Evolutionary conservation across 2,888 invertebrate genomes (phyloP).

Genomic region (Tholera decimalis): DNA sequence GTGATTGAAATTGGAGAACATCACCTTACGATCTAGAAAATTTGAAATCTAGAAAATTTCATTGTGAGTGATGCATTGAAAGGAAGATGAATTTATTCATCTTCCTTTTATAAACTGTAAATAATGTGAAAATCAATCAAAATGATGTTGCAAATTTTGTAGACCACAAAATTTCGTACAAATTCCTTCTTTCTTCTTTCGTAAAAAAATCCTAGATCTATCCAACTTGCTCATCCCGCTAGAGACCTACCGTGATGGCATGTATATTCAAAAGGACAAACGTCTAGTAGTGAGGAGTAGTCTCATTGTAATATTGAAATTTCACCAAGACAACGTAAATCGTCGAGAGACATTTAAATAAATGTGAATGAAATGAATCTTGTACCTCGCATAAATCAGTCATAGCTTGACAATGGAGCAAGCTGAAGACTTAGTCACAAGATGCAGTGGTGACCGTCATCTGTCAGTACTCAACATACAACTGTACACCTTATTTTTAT

Average conservation of each 20-base stretch:
- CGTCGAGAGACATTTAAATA: conserved; percentile 64
- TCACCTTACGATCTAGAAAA: background rate
- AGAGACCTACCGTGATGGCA: conserved; percentile 50
- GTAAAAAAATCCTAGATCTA: background rate
- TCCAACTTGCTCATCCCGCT: conserved; percentile 9
- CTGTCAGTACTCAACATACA: conserved; percentile 37
- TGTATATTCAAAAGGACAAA: conserved; percentile 55
- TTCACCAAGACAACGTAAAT: conserved; percentile 61
- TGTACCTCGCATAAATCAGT: conserved; percentile 65
- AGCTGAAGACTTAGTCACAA: conserved; percentile 61
- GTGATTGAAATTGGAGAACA: conserved; percentile 3
- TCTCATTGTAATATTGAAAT: conserved; percentile 68
- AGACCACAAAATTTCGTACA: no score
- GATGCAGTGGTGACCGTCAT: conserved; percentile 53
- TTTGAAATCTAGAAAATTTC: background rate
- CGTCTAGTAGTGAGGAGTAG: conserved; percentile 57
- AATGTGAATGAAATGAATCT: conserved; percentile 69
- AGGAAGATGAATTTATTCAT: no score
- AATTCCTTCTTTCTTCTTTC: no score
- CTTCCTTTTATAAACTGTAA: background rate
- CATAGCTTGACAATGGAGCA: conserved; percentile 66
- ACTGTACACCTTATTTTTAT: conserved; percentile 39
- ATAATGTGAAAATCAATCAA: background rate
- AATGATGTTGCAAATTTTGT: background rate
- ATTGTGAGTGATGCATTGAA: background rate